Evolutionary conservation across 2,113 vertebrate genomes (phyloP), one percentile per base, ranked within the genome.

Genomic region (Rhinichthys klamathensis): DNA sequence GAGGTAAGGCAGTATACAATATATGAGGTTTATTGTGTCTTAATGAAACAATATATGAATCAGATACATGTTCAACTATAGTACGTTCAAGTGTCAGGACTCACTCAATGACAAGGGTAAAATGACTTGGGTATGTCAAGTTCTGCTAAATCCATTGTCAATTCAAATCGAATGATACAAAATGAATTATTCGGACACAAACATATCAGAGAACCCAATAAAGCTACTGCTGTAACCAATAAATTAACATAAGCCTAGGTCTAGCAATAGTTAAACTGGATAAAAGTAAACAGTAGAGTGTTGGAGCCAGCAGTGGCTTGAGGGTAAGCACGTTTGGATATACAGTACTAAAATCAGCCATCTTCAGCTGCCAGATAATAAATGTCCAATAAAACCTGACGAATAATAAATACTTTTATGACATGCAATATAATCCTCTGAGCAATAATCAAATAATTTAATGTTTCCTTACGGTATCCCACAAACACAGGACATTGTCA

Each of bases 71-170:
- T 93, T 90, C 89, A 89, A 88, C 89, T 86, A 89, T 91, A 87
- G 82, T 78, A 85, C 70, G 88, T 94, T 94, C 94, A 94, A 94
- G 94, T 94, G 91, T 93, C 92, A 93, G 93, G 93, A 93, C 89
- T 92, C 85, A 80, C 80, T 89, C 81, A 83, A 86, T 87, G 89
- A 86, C 85, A 80, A 73, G 38, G 72, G 69, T 54, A 69, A 82
- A 87, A 86, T 78, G 65, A 79, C 30, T 78, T 18, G 70, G 69
- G 30, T 76, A 30, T 61, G 74, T 83, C 77, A 87, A 74, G 63
- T 74, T 46, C 82, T 70, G 72, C 6, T 63, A 70, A 15, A 70
- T 83, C 67, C 74, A 58, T 46, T 75, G 46, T 79, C 67, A 46
- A 38, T 74, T 21, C 60, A 78, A 78, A 82, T 58, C 44, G 81